Percentiles rank a stretch among this genome's conserved stretches.
Evolutionary conservation across 2,113 vertebrate genomes (phyloP).

Genomic region (Lasiurus borealis): DNA sequence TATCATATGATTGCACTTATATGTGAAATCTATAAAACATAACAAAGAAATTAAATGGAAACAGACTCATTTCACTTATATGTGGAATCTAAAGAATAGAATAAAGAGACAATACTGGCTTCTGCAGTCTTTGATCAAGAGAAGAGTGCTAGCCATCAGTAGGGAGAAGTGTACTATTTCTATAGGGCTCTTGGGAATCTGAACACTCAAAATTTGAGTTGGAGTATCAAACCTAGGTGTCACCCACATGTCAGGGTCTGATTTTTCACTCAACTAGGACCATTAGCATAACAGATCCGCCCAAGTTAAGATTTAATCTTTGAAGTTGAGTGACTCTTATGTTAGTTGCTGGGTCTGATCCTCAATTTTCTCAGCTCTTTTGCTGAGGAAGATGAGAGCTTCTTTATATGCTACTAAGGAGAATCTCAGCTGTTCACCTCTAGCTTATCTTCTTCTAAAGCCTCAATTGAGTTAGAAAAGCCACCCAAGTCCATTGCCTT

Average conservation of each 20-base stretch:
- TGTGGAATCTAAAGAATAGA: not conserved
- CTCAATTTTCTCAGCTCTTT: not conserved
- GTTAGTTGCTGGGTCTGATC: not conserved
- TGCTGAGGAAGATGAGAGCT: not conserved
- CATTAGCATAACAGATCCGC: not conserved
- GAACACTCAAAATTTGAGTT: not conserved
- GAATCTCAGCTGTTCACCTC: not conserved
- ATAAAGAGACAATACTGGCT: not conserved
- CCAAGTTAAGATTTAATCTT: not conserved
- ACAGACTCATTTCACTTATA: not conserved
- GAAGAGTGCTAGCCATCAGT: not conserved
- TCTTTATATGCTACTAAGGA: not conserved
- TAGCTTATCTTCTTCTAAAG: not conserved
- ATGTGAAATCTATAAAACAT: not conserved
- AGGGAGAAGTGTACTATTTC: not conserved
- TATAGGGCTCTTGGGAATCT: not conserved
- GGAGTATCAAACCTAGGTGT: not conserved
- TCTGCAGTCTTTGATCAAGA: not conserved
- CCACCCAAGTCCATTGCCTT: not conserved
- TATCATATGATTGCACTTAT: not conserved
- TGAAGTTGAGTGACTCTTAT: not conserved
- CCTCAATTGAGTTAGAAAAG: not conserved
- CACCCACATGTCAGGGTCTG: not conserved
- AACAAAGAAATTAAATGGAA: not conserved
- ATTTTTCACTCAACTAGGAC: not conserved